Evolutionary conservation across 2,113 vertebrate genomes (phyloP).

Genomic region (Ammodytes dubius): DNA sequence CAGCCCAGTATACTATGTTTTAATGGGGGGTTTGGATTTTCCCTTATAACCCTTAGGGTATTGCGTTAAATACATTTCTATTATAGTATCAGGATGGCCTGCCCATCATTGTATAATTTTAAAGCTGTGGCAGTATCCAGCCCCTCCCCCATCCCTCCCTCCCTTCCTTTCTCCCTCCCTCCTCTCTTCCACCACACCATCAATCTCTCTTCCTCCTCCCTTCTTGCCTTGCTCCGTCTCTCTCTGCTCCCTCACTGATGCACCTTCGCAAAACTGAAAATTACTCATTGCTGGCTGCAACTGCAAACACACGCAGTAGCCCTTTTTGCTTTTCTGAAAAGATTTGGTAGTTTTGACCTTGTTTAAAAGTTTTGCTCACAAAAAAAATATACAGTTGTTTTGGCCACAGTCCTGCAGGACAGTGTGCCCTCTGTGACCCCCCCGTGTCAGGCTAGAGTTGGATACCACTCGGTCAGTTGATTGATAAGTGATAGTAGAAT

Average conservation of each 20-base stretch:
- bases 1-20: not conserved
- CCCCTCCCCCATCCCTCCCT: not conserved
- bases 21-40: not conserved
- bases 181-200: conserved; percentile 1
- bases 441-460: not conserved
- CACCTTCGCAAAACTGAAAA: not conserved
- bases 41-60: not conserved
- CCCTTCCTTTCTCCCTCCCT: not conserved
- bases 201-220: not conserved
- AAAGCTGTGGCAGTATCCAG: not conserved
- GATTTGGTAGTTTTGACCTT: not conserved
- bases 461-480: not conserved
- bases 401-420: not conserved
- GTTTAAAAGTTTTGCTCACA: not conserved
- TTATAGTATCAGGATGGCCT: not conserved
- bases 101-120: conserved; percentile 17
- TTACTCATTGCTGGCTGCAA: not conserved
- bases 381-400: not conserved
- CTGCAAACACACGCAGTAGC: not conserved
- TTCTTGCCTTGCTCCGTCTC: conserved; percentile 5
- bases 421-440: not conserved
- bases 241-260: conserved; percentile 4
- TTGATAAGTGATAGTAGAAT: not conserved
- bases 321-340: not conserved
- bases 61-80: not conserved